Evolutionary conservation across 2,797 vertebrate species (phyloP), one percentile per base, ranked within the genome.

Genomic region (Crypturellus tataupa): DNA sequence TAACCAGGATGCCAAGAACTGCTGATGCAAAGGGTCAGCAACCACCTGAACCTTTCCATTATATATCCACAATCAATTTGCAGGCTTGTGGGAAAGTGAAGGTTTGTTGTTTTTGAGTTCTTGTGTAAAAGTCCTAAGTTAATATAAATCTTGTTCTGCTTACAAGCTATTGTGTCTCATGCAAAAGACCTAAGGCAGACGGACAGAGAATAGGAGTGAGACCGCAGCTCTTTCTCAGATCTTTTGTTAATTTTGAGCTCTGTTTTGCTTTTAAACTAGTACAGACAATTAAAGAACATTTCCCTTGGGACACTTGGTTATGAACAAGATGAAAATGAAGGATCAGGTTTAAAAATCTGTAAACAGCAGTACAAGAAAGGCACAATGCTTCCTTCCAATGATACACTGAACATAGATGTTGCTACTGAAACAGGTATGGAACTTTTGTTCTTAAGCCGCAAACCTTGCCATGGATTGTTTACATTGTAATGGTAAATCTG

Each of bases 301-400:
- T 98, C 99, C 16, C 97, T 99, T 90, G 99, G 98, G 8, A 98
- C 98, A 0, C 97, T 99, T 94, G 97, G 95, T 83, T 99, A 99
- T 49, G 97, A 98, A 44, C 97, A 97, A 91, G 97, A 98, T 17
- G 94, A 98, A 29, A 96, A 97, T 27, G 96, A 97, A 24, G 79
- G 95, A 89, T 97, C 98, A 79, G 98, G 98, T 63, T 93, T 99
- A 78, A 94, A 95, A 87, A 77, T 99, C 39, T 99, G 99, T 96
- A 99, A 99, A 93, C 96, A 98, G 7, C 97, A 98, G 75, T 99
- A 99, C 96, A 99, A 96, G 96, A 98, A 86, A 89, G 97, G 98
- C 69, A 96, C 40, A 6, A 79, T 97, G 90, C 93, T 98, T 51
- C 97, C 98, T 29, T 98, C 98, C 12, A 98, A 98, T 3, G 97